These are phyloP conservation scores for Paramuricea clavata DNA, from an alignment of 92 coral and sea anemone species.

Conservation along the genomic window DNA sequence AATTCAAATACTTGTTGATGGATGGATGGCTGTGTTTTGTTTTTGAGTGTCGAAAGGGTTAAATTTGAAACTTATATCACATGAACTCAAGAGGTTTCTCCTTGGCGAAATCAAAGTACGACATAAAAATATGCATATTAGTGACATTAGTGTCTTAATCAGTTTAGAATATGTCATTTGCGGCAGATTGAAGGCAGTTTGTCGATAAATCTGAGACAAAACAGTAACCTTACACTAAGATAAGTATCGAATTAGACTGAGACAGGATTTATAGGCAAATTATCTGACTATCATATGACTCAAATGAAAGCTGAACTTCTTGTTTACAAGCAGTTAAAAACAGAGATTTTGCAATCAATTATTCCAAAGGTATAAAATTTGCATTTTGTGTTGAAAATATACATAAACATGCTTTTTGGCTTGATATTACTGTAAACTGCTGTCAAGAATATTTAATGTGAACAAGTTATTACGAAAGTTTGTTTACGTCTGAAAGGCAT, in stretches of 20 bases:
- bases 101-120: background rate
- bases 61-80: background rate
- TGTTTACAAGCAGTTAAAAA: background rate
- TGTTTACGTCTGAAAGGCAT: background rate
- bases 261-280: background rate
- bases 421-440: background rate
- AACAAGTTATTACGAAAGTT: background rate
- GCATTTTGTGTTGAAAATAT: conserved; percentile 18
- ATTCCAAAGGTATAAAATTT: background rate
- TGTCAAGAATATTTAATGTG: background rate
- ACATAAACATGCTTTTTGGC: background rate
- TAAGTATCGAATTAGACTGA: background rate
- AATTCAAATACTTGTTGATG: background rate
- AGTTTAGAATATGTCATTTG: background rate
- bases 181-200: background rate
- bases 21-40: background rate
- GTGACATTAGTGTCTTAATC: background rate
- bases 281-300: background rate
- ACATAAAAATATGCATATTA: background rate
- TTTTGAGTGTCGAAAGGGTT: background rate
- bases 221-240: background rate
- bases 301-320: background rate
- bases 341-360: background rate
- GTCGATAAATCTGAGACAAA: background rate
- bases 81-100: background rate